These are phyloP conservation scores for Otus scops DNA, from an alignment of 2,797 vertebrate species.

Conservation along the genomic window DNA sequence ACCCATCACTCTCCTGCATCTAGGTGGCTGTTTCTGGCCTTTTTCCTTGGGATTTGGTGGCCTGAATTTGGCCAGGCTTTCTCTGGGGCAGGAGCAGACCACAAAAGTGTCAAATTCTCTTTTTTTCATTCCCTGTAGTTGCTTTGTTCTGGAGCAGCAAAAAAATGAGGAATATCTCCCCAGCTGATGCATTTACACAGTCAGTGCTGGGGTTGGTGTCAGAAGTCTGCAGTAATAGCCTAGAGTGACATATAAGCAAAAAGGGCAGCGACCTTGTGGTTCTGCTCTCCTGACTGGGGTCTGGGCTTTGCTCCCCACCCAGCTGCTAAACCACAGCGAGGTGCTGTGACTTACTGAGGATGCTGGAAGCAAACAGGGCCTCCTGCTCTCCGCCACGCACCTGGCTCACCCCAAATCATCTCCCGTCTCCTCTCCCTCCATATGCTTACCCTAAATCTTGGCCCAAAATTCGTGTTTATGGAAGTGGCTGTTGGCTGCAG, in stretches of 20 bases:
- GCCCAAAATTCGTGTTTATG: neutral
- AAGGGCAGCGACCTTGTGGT: fast-evolving
- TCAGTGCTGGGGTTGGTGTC: fast-evolving
- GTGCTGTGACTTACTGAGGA: neutral
- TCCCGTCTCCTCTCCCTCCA: neutral
- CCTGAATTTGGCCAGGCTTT: neutral
- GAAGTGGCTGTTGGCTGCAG: neutral
- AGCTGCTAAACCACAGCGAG: neutral
- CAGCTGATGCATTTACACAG: neutral
- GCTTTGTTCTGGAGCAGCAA: neutral
- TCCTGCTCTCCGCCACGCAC: fast-evolving
- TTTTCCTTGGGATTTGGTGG: neutral
- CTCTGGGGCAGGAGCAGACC: neutral
- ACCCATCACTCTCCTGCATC: fast-evolving
- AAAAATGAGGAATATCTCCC: neutral
- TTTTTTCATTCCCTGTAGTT: neutral
- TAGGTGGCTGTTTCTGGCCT: neutral
- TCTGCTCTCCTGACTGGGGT: fast-evolving
- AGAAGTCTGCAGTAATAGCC: neutral
- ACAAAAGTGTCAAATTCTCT: neutral
- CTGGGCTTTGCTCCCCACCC: neutral
- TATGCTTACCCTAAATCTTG: neutral
- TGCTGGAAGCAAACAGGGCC: neutral
- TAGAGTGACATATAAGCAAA: neutral
- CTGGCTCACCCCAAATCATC: neutral